Evolutionary conservation across 2,113 vertebrate genomes (phyloP).

Genomic region (Amazona guildingii): DNA sequence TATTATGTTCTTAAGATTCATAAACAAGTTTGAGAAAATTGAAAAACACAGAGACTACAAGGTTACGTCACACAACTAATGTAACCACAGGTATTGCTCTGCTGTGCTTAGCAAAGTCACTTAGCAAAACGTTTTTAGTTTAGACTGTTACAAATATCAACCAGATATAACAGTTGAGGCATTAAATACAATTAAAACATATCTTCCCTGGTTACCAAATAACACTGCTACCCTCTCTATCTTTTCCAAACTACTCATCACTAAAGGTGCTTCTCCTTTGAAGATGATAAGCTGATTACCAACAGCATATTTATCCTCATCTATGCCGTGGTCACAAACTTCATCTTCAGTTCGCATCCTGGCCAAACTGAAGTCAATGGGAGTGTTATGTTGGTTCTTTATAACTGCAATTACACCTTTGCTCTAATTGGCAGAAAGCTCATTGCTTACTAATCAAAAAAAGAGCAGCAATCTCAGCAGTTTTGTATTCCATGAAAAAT

Average conservation of each 20-base stretch:
- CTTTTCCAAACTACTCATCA: not conserved
- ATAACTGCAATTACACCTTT: not conserved
- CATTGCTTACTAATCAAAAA: not conserved
- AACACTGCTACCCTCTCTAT: not conserved
- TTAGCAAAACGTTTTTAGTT: not conserved
- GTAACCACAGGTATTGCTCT: not conserved
- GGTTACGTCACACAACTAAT: not conserved
- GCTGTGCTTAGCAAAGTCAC: not conserved
- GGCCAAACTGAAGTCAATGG: not conserved
- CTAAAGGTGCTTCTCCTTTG: not conserved
- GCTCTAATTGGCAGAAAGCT: not conserved
- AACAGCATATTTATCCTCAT: not conserved
- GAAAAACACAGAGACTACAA: not conserved
- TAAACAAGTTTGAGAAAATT: not conserved
- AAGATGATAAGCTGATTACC: not conserved
- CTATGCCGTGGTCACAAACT: not conserved
- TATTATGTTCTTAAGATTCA: not conserved
- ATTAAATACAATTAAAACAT: slow-evolving; percentile 9
- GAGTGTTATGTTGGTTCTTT: not conserved
- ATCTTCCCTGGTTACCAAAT: not conserved
- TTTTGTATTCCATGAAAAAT: not conserved
- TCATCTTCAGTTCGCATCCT: not conserved
- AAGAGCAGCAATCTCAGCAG: not conserved
- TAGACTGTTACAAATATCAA: not conserved
- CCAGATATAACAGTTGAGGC: not conserved